These are phyloP conservation scores for Drosophila bipectinata DNA, from an alignment of 1,140 invertebrate species.

Conservation along the genomic window DNA sequence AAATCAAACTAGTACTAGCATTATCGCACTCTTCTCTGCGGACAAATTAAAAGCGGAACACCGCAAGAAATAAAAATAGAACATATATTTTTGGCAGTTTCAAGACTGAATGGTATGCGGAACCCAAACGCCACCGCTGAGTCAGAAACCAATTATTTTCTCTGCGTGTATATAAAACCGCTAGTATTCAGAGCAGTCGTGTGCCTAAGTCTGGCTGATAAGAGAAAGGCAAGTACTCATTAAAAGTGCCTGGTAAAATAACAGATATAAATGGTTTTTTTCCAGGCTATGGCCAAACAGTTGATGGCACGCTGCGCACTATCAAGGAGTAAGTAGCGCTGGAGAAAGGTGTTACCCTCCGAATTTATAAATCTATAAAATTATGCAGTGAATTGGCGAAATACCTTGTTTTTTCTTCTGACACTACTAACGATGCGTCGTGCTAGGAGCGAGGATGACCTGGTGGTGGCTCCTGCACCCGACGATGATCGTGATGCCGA, in stretches of 20 bases:
- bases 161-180: conserved; percentile 12
- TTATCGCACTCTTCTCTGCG: conserved; percentile 19
- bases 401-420: conserved; percentile 22
- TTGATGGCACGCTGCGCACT: conserved; percentile 22
- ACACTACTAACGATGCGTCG: conserved; percentile 7
- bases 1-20: not conserved
- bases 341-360: not conserved
- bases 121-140: no score
- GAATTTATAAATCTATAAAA: not conserved
- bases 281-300: conserved; percentile 18
- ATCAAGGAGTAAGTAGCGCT: conserved; percentile 51
- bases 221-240: conserved; percentile 49
- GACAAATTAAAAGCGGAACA: conserved; percentile 29
- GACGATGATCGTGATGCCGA: conserved; percentile 1
- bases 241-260: conserved; percentile 10
- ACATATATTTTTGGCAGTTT: not conserved
- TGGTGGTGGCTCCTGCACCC: conserved; percentile 44
- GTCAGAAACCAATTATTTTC: not conserved
- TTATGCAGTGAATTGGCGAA: conserved; percentile 46
- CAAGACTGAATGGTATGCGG: not conserved
- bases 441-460: conserved; percentile 1
- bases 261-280: conserved; percentile 52
- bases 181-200: conserved; percentile 44
- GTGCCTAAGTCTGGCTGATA: conserved; percentile 57
- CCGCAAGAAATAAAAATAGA: conserved; percentile 35